Evolutionary conservation across 1,140 invertebrate genomes (phyloP).

Genomic region (Cyphomyrmex costatus): DNA sequence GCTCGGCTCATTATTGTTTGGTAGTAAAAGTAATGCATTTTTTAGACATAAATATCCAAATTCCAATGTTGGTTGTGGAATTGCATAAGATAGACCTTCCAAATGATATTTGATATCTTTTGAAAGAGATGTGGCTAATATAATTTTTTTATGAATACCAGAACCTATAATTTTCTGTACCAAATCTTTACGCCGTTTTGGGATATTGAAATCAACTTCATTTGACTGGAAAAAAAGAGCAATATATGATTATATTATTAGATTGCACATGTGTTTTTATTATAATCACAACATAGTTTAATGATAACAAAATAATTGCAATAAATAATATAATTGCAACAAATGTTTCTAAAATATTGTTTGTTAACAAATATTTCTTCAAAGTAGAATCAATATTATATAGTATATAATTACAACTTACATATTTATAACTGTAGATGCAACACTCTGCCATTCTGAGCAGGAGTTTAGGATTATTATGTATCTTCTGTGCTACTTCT

Average conservation of each 20-base stretch:
- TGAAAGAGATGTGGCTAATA: slow-evolving; percentile 88
- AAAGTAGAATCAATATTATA: slow-evolving; percentile 2
- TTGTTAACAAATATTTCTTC: neutral
- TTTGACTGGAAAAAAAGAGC: slow-evolving; percentile 87
- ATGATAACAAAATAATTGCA: too few species aligned
- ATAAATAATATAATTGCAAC: neutral
- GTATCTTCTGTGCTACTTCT: slow-evolving; percentile 94
- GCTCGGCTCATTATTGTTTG: slow-evolving; percentile 79
- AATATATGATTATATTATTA: neutral
- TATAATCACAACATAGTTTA: too few species aligned
- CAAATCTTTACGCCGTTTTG: slow-evolving; percentile 89
- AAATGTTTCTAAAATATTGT: neutral
- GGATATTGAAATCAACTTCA: slow-evolving; percentile 89
- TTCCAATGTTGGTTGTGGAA: slow-evolving; percentile 95
- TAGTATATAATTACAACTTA: slow-evolving; percentile 79
- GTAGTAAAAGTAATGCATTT: slow-evolving; percentile 92
- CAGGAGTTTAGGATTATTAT: slow-evolving; percentile 96
- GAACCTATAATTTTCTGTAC: slow-evolving; percentile 89
- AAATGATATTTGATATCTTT: slow-evolving; percentile 88
- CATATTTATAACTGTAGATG: slow-evolving; percentile 90
- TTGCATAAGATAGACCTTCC: slow-evolving; percentile 91
- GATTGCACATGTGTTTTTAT: neutral
- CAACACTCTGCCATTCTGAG: slow-evolving; percentile 97
- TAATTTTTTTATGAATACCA: slow-evolving; percentile 90
- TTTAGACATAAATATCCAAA: slow-evolving; percentile 95